Evolutionary conservation across 1,140 invertebrate species (phyloP).

Genomic region (Megalonaias nervosa): DNA sequence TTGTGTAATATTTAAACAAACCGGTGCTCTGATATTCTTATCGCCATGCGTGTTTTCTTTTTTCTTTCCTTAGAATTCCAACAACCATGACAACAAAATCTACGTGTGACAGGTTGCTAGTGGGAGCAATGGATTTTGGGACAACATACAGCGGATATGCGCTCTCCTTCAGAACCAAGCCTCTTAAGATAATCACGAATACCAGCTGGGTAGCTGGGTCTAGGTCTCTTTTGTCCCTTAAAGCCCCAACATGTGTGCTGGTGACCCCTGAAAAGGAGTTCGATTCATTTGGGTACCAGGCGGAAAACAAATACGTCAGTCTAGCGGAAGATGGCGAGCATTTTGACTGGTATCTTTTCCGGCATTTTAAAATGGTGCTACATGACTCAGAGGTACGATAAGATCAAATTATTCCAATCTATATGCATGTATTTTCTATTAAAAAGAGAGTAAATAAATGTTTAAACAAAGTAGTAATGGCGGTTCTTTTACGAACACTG

Average conservation of each 20-base stretch:
- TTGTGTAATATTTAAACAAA: no score
- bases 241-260: constrained; percentile 75
- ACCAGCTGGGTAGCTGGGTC: constrained; percentile 74
- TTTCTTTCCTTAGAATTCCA: no score
- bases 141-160: constrained; percentile 78
- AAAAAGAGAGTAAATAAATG: neutral
- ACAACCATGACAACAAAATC: no score
- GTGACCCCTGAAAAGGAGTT: constrained; percentile 74
- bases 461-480: no score
- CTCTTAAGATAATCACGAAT: constrained; percentile 74
- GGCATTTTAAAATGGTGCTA: constrained; percentile 77
- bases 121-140: constrained; percentile 77
- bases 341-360: constrained; percentile 75
- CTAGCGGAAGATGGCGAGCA: constrained; percentile 72
- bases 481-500: no score
- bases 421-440: neutral
- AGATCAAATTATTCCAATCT: neutral
- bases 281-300: constrained; percentile 75
- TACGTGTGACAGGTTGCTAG: constrained; percentile 48
- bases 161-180: constrained; percentile 71
- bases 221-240: constrained; percentile 74
- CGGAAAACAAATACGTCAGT: constrained; percentile 75
- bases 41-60: no score
- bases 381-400: constrained; percentile 73
- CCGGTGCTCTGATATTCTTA: no score